These are phyloP conservation scores for Nylanderia fulva DNA, from an alignment of 1,140 invertebrate genomes.

Conservation along the genomic window DNA sequence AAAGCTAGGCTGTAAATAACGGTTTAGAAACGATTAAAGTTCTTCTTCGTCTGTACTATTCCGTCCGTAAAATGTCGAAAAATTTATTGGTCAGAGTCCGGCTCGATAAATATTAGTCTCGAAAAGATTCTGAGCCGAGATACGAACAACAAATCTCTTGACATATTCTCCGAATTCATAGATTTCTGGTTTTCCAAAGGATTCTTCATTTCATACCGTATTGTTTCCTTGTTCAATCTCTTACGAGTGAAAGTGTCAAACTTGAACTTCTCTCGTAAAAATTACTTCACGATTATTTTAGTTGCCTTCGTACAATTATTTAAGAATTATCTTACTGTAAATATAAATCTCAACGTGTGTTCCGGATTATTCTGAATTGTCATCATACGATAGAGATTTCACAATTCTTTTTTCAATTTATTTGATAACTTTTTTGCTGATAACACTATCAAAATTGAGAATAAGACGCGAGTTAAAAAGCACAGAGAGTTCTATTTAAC, in stretches of 20 bases:
- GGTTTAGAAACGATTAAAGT: slow-evolving; percentile 13
- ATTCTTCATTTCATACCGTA: background rate
- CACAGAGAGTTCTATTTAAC: background rate
- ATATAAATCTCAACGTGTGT: background rate
- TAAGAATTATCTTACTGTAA: background rate
- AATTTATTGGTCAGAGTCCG: slow-evolving; percentile 33
- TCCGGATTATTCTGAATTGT: slow-evolving; percentile 7
- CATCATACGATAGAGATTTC: background rate
- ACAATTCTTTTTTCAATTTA: background rate
- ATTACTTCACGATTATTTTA: background rate
- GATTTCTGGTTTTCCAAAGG: slow-evolving; percentile 4
- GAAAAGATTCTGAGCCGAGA: background rate
- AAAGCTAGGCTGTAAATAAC: slow-evolving; percentile 36
- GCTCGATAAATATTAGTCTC: slow-evolving; percentile 3
- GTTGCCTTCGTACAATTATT: background rate
- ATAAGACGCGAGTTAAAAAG: background rate
- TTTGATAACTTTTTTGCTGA: background rate
- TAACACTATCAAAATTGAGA: background rate
- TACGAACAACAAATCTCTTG: background rate
- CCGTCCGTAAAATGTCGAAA: slow-evolving; percentile 32
- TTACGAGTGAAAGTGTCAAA: background rate
- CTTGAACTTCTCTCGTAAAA: background rate
- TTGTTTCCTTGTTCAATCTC: background rate
- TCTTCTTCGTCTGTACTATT: background rate
- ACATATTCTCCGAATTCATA: background rate